Base-by-base conservation (phyloP, 2,888 invertebrate genomes). In the Maniola hyperantus region DNA sequence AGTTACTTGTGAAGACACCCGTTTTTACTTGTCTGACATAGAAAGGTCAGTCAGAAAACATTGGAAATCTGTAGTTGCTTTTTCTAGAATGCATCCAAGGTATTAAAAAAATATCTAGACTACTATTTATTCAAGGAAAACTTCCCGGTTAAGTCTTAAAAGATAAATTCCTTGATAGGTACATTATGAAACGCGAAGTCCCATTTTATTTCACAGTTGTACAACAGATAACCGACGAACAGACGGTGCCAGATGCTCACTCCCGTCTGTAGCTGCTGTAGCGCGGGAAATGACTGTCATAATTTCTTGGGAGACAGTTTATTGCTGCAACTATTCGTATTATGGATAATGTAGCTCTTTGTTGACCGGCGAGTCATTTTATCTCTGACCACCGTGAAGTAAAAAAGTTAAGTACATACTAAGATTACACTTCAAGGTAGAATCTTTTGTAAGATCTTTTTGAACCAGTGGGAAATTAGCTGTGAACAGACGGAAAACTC, bases 291-390 rank as follows among this genome's bases (percentile, higher is more conserved):
- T 62, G 26, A 42, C 26, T 64, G 51, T 39, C 61, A 66, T 69
- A 66, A 66, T 69, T 69, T 66, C 69, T 66, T 66, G 15, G 13
- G 66, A 64, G 69, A 69, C 64, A 42, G 34, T 60, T 64, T 64
- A 66, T 62, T 42, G 62, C 42, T 61, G 63, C 46, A n/a, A 55
- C 54, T 63, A 58, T 48, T 44, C 39, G 39, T 39, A 44, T 58
- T 51, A 63, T 42, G 62, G 65, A 60, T 66, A 59, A 59, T 66
- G 53, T 54, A 44, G 58, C 53, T 48, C 54, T 44, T 53, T 62
- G 62, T 42, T 39, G 42, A n/a, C 26, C 51, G 26, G 18, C 62
- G n/a, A 36, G 4, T 15, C 11, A 10, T 39, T 62, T 62, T 62
- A 62, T 42, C 53, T 20, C 26, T 6, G 60, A 50, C 60, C 13